A percentile compares a stretch with the other conserved stretches of the same genome.
Evolutionary conservation across 2,113 vertebrate genomes (phyloP).

Genomic region (Ramphastos sulfuratus): DNA sequence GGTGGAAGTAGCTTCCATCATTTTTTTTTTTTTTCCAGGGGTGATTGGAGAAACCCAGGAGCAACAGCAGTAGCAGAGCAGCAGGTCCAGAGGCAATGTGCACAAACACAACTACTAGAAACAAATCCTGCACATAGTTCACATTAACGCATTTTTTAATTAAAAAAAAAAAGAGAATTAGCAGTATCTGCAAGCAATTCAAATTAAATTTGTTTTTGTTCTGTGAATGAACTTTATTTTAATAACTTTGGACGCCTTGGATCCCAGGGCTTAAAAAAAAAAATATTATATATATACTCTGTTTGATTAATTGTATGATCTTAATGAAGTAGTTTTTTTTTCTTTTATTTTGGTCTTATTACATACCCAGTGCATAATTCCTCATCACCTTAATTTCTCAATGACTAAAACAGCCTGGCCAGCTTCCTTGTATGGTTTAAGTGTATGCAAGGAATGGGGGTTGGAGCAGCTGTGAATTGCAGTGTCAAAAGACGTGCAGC

Average conservation of each 20-base stretch:
- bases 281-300: constrained; percentile 86
- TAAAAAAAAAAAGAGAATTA: constrained; percentile 85
- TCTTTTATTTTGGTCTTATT: constrained; percentile 85
- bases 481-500: constrained; percentile 72
- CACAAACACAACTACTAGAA: constrained; percentile 82
- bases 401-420: background rate
- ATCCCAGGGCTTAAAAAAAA: constrained; percentile 86
- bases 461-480: constrained; percentile 43
- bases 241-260: constrained; percentile 88
- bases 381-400: constrained; percentile 5
- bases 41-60: constrained; percentile 60
- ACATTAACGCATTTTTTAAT: constrained; percentile 87
- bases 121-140: constrained; percentile 85
- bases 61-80: constrained; percentile 67
- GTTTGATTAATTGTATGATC: constrained; percentile 91
- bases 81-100: constrained; percentile 77
- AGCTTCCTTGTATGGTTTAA: constrained; percentile 49
- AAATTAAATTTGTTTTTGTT: constrained; percentile 89
- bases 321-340: constrained; percentile 84
- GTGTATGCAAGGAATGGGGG: constrained; percentile 23
- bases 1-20: constrained; percentile 26
- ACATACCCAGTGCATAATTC: constrained; percentile 83
- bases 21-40: constrained; percentile 30
- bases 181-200: constrained; percentile 91
- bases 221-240: constrained; percentile 90